A percentile compares a stretch with the other conserved stretches of the same genome.
Evolutionary conservation across 2,797 vertebrate genomes (phyloP).

Genomic region (Alcedo quadribrachys): DNA sequence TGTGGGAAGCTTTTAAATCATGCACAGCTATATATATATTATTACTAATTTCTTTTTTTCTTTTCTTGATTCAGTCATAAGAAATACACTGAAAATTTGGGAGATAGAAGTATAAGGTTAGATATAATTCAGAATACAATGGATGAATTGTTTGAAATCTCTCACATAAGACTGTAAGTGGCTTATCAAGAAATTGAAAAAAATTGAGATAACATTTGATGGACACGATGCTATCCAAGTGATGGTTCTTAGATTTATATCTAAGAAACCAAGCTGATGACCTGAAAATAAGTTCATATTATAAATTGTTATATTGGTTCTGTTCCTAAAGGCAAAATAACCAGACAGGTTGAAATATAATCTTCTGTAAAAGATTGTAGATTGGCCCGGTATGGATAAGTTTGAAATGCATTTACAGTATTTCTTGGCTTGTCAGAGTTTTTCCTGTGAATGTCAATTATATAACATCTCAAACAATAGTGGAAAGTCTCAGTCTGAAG

Average conservation of each 20-base stretch:
- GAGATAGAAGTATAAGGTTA: conserved; percentile 25
- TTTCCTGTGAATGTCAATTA: conserved; percentile 49
- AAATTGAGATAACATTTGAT: conserved; percentile 28
- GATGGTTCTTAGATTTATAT: background rate
- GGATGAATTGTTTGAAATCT: conserved; percentile 41
- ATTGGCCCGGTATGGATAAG: conserved; percentile 6
- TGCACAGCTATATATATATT: background rate
- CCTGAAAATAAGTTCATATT: conserved; percentile 53
- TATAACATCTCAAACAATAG: conserved; percentile 15
- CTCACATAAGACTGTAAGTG: conserved; percentile 22
- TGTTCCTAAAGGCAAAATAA: conserved; percentile 16
- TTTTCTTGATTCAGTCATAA: background rate
- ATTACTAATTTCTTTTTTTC: background rate
- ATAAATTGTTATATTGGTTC: conserved; percentile 40
- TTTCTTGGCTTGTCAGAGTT: conserved; percentile 47
- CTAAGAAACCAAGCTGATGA: conserved; percentile 60
- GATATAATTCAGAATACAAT: conserved; percentile 46
- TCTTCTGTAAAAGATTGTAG: conserved; percentile 14
- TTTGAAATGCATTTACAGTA: conserved; percentile 62
- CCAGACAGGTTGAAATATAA: conserved; percentile 25
- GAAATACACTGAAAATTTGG: background rate
- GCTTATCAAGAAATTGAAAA: conserved; percentile 28
- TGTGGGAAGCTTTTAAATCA: background rate
- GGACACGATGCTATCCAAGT: conserved; percentile 13
- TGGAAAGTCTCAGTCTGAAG: background rate